These are phyloP conservation scores for Paralvinella palmiformis DNA, from an alignment of 1,140 invertebrate genomes.

Conservation along the genomic window DNA sequence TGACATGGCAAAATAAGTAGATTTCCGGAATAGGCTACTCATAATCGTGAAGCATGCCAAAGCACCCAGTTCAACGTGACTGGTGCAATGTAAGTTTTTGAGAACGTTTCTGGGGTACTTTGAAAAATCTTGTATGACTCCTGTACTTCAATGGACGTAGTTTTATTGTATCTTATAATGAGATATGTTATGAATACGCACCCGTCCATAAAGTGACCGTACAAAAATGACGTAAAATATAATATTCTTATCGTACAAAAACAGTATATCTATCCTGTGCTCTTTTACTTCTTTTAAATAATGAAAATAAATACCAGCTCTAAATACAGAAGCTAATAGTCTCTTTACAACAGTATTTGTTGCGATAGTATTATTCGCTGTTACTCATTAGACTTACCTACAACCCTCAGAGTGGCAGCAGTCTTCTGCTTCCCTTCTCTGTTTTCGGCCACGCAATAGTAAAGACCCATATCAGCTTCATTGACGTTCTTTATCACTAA, in stretches of 20 bases:
- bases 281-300: neutral
- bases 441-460: slow-evolving; percentile 38
- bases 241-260: no score
- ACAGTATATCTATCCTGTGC: no score
- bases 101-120: neutral
- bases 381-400: slow-evolving; percentile 29
- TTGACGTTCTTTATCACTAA: slow-evolving; percentile 37
- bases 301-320: neutral
- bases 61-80: neutral
- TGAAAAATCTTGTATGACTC: no score
- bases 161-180: no score
- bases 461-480: slow-evolving; percentile 38
- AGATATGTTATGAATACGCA: no score
- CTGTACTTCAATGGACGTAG: no score
- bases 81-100: neutral
- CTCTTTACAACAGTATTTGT: neutral
- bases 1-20: neutral
- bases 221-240: no score
- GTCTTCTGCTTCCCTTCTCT: slow-evolving; percentile 36
- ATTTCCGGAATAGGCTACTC: neutral
- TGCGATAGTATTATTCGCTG: neutral
- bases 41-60: neutral
- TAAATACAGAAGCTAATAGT: neutral
- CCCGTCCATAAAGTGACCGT: no score
- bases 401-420: slow-evolving; percentile 39